Evolutionary conservation across 1,140 invertebrate genomes (phyloP).

Genomic region (Choristoneura fumiferana): DNA sequence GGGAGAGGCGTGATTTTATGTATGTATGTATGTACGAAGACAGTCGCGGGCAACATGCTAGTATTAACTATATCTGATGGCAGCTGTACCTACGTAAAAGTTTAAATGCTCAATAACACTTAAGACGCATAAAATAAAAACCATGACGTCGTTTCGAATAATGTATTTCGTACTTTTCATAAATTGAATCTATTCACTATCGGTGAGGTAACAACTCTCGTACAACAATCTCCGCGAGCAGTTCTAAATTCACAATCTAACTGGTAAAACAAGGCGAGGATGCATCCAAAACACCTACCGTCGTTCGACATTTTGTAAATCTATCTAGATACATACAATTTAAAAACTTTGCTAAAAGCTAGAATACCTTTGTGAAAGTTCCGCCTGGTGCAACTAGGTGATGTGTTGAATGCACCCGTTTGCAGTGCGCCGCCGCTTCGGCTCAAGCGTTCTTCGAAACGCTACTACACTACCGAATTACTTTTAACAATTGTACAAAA

Average conservation of each 20-base stretch:
- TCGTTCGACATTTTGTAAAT: background rate
- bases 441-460: background rate
- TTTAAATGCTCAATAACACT: too few relatives aligned
- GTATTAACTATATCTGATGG: too few relatives aligned
- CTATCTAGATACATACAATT: background rate
- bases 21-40: too few relatives aligned
- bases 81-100: too few relatives aligned
- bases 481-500: background rate
- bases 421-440: constrained; percentile 28
- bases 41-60: too few relatives aligned
- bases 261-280: constrained; percentile 44
- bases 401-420: constrained; percentile 33
- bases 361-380: background rate
- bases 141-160: constrained; percentile 40
- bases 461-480: too few relatives aligned
- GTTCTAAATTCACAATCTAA: constrained; percentile 61
- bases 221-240: constrained; percentile 62
- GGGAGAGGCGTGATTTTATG: too few relatives aligned
- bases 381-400: background rate
- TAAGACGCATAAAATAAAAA: constrained; percentile 23
- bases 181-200: constrained; percentile 74
- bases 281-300: constrained; percentile 44
- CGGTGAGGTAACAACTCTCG: constrained; percentile 74
- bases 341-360: constrained; percentile 2
- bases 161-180: constrained; percentile 69